These are phyloP conservation scores for Drosophila nigricruria DNA, from an alignment of 2,888 invertebrate genomes.

Conservation along the genomic window DNA sequence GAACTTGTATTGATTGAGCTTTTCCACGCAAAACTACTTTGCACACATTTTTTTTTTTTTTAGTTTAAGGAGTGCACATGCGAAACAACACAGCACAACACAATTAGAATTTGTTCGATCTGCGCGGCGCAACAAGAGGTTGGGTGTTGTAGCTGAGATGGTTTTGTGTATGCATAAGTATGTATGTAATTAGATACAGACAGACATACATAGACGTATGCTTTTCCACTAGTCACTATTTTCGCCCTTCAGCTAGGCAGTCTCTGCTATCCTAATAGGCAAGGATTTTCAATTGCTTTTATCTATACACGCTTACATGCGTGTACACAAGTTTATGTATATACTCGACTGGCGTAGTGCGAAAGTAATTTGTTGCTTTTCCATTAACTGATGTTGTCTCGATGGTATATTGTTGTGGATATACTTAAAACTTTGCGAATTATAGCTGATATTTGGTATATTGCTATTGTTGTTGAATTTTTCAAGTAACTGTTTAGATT, in stretches of 20 bases:
- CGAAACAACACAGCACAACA: conserved; percentile 26
- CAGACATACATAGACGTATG: neutral
- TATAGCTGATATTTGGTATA: conserved; percentile 14
- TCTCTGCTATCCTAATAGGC: neutral
- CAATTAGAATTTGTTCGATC: conserved; percentile 42
- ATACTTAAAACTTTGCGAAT: conserved; percentile 17
- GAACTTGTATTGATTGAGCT: conserved; percentile 5
- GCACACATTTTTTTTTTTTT: conserved; percentile 34
- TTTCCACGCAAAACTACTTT: conserved; percentile 6
- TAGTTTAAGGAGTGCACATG: conserved; percentile 30
- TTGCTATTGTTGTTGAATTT: conserved; percentile 21
- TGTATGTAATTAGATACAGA: conserved; percentile 29
- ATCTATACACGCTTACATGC: conserved; percentile 8
- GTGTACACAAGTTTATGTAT: conserved; percentile 12
- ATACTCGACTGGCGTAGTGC: conserved; percentile 10
- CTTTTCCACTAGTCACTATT: conserved; percentile 20
- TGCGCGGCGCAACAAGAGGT: conserved; percentile 64
- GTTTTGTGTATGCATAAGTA: conserved; percentile 31
- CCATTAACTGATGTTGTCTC: neutral
- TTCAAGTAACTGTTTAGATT: conserved; percentile 25
- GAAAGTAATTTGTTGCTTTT: conserved; percentile 16
- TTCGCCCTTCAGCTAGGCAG: conserved; percentile 11
- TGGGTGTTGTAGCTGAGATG: conserved; percentile 35
- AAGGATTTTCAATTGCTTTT: conserved; percentile 9
- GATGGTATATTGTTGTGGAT: conserved; percentile 3